Base-by-base conservation (phyloP, 2,113 vertebrate genomes). In the Guaruba guarouba region DNA sequence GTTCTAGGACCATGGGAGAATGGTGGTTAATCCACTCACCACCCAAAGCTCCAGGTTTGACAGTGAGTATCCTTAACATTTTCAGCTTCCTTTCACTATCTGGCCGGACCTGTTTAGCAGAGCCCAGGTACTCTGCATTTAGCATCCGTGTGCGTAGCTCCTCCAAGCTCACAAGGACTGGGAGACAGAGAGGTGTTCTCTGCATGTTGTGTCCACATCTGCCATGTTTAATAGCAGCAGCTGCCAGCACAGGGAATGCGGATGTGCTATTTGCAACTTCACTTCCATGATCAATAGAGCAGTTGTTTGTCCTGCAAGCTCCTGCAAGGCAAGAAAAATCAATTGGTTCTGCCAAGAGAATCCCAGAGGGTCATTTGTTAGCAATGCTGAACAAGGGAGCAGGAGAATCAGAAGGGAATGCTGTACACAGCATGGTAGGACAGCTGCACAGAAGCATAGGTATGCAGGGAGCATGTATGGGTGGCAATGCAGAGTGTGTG, bases 291-390 rank as follows among this genome's bases (percentile, higher is more conserved):
- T 77, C 57, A 39, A 61, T 24, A 81, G 68, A 0, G 0, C 74
- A 77, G 29, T 55, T 95, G 82, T 67, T 94, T 51, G 48, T 78
- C 43, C 88, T 81, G 35, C 68, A 75, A 48, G 39, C 44, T 67
- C 37, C 80, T 54, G 25, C 9, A 22, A 41, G 28, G 35, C 20
- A 81, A 81, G 62, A 93, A 86, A 94, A 96, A 96, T 90, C 83
- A 64, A 71, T 75, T 52, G 7, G 92, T 90, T 88, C 69, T 78
- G 76, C 82, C 57, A 75, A 49, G 27, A 86, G 33, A 55, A 71
- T 84, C 54, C 55, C n/a, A n/a, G 10, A 77, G 41, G 44, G 55
- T 83, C 46, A 49, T 92, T 55, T 84, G n/a, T 86, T 57, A 91
- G 74, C 77, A 86, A 6, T 9, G 33, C 19, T 75, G 76, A 71